A percentile compares a stretch with the other conserved stretches of the same genome.
Conservation (phyloP, 2,888 invertebrate species). For the Athalia rosae region DNA sequence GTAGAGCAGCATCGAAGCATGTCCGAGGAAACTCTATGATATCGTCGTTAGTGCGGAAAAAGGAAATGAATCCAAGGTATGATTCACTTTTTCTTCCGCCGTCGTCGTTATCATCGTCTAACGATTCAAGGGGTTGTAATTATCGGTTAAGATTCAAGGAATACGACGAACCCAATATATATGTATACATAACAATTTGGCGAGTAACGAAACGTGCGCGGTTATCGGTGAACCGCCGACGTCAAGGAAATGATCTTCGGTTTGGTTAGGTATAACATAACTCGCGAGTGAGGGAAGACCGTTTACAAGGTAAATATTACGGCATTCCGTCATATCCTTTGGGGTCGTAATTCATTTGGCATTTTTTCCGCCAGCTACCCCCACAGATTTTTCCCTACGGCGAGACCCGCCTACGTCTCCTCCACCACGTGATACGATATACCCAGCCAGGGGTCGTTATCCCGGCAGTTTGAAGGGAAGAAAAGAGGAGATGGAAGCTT, state of each 20-base stretch:
- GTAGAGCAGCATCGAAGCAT: too few species aligned
- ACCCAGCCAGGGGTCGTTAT: slow-evolving; percentile 24
- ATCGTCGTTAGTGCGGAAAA: too few species aligned
- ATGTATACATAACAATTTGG: too few species aligned
- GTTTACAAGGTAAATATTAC: slow-evolving; percentile 44
- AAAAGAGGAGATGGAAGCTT: not conserved
- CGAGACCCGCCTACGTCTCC: not conserved
- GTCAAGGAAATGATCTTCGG: slow-evolving; percentile 13
- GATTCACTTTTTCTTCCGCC: too few species aligned
- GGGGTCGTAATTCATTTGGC: slow-evolving; percentile 39
- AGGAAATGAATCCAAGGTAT: too few species aligned
- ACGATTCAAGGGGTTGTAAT: too few species aligned
- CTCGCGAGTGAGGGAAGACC: slow-evolving; percentile 31
- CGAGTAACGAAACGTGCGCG: slow-evolving; percentile 1
- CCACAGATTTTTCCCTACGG: slow-evolving; percentile 14
- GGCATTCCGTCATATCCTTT: slow-evolving; percentile 37
- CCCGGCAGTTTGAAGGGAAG: slow-evolving; percentile 8
- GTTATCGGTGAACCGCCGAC: slow-evolving; percentile 29
- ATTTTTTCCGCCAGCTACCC: slow-evolving; percentile 22
- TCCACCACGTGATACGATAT: not conserved
- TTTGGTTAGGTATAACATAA: slow-evolving; percentile 14
- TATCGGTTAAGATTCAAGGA: too few species aligned
- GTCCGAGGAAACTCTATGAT: too few species aligned
- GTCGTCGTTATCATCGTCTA: too few species aligned
- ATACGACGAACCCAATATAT: too few species aligned